These are phyloP conservation scores for Morus bassanus DNA, from an alignment of 2,797 vertebrate genomes.

Conservation along the genomic window DNA sequence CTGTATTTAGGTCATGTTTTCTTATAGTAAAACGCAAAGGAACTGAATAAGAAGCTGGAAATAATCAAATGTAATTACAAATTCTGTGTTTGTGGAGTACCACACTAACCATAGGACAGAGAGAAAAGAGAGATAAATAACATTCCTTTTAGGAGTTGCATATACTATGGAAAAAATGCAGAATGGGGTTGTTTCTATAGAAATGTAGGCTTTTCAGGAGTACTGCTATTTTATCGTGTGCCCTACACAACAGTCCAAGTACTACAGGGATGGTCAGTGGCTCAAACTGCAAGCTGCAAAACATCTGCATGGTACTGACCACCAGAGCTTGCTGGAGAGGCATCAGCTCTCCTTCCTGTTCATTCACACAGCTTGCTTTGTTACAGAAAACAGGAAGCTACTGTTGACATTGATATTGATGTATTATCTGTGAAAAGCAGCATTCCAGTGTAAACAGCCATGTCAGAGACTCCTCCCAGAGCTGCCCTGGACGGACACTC, in stretches of 20 bases:
- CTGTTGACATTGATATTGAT: not conserved
- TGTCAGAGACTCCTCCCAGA: not conserved
- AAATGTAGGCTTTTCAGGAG: not conserved
- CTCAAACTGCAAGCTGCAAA: not conserved
- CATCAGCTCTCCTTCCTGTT: not conserved
- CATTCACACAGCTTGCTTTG: not conserved
- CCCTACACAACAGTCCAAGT: not conserved
- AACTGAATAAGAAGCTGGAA: not conserved
- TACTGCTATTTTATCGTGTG: not conserved
- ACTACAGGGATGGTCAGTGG: not conserved
- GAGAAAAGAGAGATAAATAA: not conserved
- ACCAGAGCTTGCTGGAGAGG: not conserved
- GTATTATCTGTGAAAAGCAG: not conserved
- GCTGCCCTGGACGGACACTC: not conserved
- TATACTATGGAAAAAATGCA: not conserved
- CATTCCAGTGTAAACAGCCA: not conserved
- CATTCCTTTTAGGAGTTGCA: not conserved
- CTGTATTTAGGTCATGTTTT: not conserved
- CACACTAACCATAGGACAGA: not conserved
- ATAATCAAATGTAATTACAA: not conserved
- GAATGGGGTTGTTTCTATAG: not conserved
- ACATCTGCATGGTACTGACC: not conserved
- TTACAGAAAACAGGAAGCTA: not conserved
- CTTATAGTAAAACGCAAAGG: not conserved
- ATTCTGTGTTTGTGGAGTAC: not conserved